Base-by-base conservation (phyloP, 1,140 invertebrate species). In the Probaryconus sp. region DNA sequence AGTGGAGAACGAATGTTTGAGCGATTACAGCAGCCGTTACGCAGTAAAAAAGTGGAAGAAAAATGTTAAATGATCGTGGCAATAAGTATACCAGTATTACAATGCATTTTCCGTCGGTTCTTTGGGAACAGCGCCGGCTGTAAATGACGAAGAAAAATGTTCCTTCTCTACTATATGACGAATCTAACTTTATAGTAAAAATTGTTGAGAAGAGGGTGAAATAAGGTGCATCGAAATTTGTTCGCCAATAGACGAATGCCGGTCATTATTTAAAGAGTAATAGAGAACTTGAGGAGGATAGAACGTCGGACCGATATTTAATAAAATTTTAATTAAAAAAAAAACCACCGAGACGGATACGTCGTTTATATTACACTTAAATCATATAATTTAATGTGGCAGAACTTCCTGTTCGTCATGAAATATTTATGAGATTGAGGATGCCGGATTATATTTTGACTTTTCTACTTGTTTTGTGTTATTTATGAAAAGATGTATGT, bases 31-130 rank as follows among this genome's bases (percentile, higher is more conserved):
- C 64, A 69, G 58, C 64, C 45, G 64, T 58, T 74, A 45, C 58
- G 31, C 60, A 55, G 63, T 50, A 74, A 37, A 58, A n/a, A 74
- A 53, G 30, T 43, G 31, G 42, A 75, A 69, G 72, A 69, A 75
- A 75, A 75, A 69, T 75, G 72, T 75, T 75, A 75, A 75, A 75
- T 69, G 72, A 75, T 70, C 60, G 42, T 40, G 18, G 72, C 72
- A 76, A 70, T 76, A 76, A 76, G 65, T 76, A 50, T 51, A 76
- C 60, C 21, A 47, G 65, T 69, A 76, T 76, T 69, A 76, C 72
- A 65, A 76, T 69, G 64, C 64, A 69, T 65, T 68, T 75, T 69
- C 51, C 26, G 65, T 38, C 17, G 51, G 51, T 68, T 64, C 64
- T 68, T 74, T 69, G 63, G 64, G 64, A 68, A 68, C 28, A 26